Conservation (phyloP, 2,113 vertebrate genomes). For the Lampris incognitus region DNA sequence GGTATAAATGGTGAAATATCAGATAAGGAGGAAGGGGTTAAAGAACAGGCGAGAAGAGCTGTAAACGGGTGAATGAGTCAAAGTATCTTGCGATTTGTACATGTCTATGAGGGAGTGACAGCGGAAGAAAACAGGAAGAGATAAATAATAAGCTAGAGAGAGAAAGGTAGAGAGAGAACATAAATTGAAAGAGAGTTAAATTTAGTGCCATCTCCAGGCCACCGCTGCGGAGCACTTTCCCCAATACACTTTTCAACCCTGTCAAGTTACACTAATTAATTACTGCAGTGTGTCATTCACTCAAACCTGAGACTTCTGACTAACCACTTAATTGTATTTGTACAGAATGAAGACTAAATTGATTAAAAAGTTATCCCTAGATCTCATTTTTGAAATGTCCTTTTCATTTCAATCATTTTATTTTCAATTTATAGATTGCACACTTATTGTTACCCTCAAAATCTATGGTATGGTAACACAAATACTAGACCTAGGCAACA, state of each 20-base stretch:
- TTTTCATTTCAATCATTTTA: no score
- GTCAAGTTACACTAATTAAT: no score
- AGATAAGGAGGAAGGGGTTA: conserved; percentile 17
- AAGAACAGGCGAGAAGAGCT: conserved; percentile 10
- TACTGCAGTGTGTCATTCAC: no score
- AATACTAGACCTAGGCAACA: no score
- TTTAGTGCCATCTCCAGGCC: conserved; percentile 24
- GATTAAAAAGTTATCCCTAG: no score
- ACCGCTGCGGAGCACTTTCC: conserved; percentile 33
- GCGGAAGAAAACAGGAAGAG: neutral
- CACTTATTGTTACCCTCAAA: no score
- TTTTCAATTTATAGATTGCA: no score
- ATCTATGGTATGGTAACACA: no score
- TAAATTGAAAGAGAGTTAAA: conserved; percentile 36
- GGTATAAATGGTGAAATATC: conserved; percentile 25
- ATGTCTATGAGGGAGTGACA: neutral
- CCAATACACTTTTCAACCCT: neutral
- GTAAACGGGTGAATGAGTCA: neutral
- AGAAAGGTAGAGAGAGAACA: neutral
- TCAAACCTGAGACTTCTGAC: no score
- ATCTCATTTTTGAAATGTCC: no score
- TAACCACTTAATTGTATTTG: no score
- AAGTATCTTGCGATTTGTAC: neutral
- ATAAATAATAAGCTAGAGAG: neutral
- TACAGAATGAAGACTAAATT: no score